These are phyloP conservation scores for Macrosteles quadrilineatus DNA, from an alignment of 1,140 invertebrate species.

Conservation along the genomic window DNA sequence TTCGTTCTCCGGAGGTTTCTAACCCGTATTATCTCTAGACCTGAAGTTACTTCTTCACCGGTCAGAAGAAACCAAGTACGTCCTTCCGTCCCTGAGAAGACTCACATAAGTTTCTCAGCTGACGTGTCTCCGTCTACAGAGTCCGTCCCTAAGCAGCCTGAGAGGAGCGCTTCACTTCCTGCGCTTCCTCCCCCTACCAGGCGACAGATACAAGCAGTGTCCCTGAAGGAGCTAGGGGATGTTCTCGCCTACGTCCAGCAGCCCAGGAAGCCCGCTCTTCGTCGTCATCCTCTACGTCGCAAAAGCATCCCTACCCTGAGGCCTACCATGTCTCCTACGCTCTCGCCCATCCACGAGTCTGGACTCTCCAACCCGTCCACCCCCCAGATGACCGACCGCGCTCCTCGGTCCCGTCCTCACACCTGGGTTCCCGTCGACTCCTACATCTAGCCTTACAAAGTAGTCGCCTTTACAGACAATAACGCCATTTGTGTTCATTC, in stretches of 20 bases:
- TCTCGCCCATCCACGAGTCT: slow-evolving; percentile 71
- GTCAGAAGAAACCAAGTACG: slow-evolving; percentile 36
- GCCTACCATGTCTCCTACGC: slow-evolving; percentile 55
- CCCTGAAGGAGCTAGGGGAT: slow-evolving; percentile 55
- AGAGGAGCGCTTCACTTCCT: slow-evolving; percentile 47
- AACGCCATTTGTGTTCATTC: slow-evolving; percentile 30
- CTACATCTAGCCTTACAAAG: slow-evolving; percentile 21
- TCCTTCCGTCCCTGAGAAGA: slow-evolving; percentile 25
- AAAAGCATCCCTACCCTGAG: slow-evolving; percentile 54
- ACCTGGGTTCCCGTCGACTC: slow-evolving; percentile 33
- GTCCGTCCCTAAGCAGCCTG: slow-evolving; percentile 40
- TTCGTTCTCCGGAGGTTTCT: slow-evolving; percentile 4
- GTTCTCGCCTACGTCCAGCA: slow-evolving; percentile 49
- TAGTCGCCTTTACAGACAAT: slow-evolving; percentile 26
- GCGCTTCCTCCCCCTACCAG: slow-evolving; percentile 53
- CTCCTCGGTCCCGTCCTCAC: slow-evolving; percentile 32
- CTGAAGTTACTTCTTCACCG: neutral
- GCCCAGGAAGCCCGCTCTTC: slow-evolving; percentile 35
- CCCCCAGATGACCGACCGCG: slow-evolving; percentile 39
- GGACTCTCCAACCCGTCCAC: slow-evolving; percentile 66
- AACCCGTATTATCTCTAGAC: slow-evolving; percentile 8
- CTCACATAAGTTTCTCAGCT: slow-evolving; percentile 10
- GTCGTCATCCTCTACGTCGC: slow-evolving; percentile 44
- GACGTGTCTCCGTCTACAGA: slow-evolving; percentile 18
- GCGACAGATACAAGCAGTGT: slow-evolving; percentile 49